Evolutionary conservation across 53 echinoderm and acorn worm species (phyloP).

Genomic region (Luidia sarsii): DNA sequence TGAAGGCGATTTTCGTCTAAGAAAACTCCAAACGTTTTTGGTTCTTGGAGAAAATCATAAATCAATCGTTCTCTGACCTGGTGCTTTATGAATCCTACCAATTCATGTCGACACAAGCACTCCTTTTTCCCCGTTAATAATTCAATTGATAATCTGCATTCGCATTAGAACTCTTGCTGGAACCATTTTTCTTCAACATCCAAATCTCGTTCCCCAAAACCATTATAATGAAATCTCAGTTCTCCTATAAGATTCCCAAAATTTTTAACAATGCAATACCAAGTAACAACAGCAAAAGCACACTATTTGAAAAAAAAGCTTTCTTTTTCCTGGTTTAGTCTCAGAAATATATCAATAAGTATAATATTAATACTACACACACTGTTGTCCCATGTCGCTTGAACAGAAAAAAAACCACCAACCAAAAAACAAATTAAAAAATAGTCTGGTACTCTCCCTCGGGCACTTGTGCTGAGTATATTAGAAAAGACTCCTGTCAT

Average conservation of each 20-base stretch:
- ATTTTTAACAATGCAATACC: constrained; percentile 51
- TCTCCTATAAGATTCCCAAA: constrained; percentile 10
- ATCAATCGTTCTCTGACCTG: no score
- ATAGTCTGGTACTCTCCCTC: constrained; percentile 56
- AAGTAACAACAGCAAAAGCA: constrained; percentile 57
- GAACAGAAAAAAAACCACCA: constrained; percentile 39
- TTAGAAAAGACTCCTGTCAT: constrained; percentile 34
- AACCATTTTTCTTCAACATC: not conserved
- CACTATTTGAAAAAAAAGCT: constrained; percentile 50
- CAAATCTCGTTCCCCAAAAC: not conserved
- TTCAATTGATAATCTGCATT: no score
- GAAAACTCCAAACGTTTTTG: no score
- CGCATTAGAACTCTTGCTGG: not conserved
- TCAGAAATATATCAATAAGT: constrained; percentile 31
- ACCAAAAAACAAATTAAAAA: constrained; percentile 31
- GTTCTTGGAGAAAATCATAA: no score
- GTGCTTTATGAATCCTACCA: no score
- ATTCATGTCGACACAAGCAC: no score
- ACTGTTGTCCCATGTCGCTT: constrained; percentile 48
- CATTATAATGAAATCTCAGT: constrained; percentile 11
- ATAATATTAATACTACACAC: constrained; percentile 34
- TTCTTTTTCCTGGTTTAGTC: constrained; percentile 9
- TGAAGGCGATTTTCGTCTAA: no score
- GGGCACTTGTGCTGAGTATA: constrained; percentile 60
- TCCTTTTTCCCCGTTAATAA: no score